Percentiles rank a stretch among this genome's conserved stretches.
Evolutionary conservation across 92 coral and sea anemone species (phyloP).

Genomic region (Epizoanthus stellaris): DNA sequence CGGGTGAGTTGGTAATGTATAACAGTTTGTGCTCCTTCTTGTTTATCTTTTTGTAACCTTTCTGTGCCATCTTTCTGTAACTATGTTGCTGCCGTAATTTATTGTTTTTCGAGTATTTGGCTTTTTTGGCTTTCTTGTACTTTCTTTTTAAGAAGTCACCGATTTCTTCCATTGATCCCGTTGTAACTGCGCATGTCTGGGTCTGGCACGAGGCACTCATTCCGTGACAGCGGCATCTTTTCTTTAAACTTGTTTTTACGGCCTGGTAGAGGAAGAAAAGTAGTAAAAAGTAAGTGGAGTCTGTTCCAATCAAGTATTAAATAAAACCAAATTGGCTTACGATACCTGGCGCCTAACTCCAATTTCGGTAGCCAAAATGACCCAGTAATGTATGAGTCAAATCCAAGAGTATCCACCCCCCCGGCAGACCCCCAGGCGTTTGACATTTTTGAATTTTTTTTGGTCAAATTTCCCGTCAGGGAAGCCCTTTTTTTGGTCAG

Average conservation of each 20-base stretch:
- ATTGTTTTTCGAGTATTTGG: conserved; percentile 19
- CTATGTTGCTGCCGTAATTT: conserved; percentile 45
- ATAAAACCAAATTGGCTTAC: not conserved
- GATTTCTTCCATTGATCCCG: conserved; percentile 60
- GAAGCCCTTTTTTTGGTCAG: too few relatives aligned
- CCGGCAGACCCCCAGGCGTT: too few relatives aligned
- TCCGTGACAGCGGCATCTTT: conserved; percentile 88
- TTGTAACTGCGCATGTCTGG: conserved; percentile 76
- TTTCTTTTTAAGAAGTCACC: conserved; percentile 66
- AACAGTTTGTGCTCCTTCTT: conserved; percentile 62
- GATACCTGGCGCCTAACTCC: too few relatives aligned
- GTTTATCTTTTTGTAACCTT: conserved; percentile 43
- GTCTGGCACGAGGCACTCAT: conserved; percentile 70
- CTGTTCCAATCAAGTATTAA: too few relatives aligned
- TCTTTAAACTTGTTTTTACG: conserved; percentile 62
- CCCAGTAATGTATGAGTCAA: too few relatives aligned
- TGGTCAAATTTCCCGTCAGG: too few relatives aligned
- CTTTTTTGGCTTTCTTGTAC: conserved; percentile 63
- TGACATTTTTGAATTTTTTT: too few relatives aligned
- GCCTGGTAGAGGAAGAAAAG: conserved; percentile 49
- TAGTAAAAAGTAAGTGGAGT: not conserved
- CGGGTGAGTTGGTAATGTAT: conserved; percentile 72
- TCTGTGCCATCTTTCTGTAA: conserved; percentile 2
- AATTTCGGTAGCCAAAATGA: too few relatives aligned
- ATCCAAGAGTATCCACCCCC: too few relatives aligned